Evolutionary conservation across 2,888 invertebrate species (phyloP), one percentile per base, ranked within the genome.

Genomic region (Pediacus dermestoides): DNA sequence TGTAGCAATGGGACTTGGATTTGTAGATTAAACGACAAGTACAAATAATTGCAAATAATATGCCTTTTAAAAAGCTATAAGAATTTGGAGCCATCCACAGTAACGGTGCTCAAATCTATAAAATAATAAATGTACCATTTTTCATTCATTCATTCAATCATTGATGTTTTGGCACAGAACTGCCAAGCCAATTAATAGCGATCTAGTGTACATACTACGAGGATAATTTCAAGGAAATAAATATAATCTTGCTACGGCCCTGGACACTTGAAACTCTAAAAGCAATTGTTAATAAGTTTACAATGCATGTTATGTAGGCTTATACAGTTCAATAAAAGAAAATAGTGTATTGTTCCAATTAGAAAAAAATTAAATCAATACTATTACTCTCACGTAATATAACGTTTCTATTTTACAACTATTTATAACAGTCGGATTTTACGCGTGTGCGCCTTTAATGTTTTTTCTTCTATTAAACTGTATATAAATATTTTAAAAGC

Each of bases 81-180:
- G n/a, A n/a, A 34, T 42, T 48, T 43, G 42, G 44, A 47, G 49
- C 50, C 52, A 52, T 53, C 53, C 53, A 50, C 31, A 38, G 46
- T 46, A 49, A 47, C 49, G 52, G 50, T 53, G 53, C 53, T 53
- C 52, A 50, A 44, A 40, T 48, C n/a, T 14, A 34, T 27, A 32
- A 41, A 41, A 34, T 42, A 7, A 10, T 28, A 4, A 28, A 9
- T 28, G 13, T 28, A 28, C 4, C 28, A 28, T 28, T 28, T 28
- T 28, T 28, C 12, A 10, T 9, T 28, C 28, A 28, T 28, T 9
- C 31, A 23, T 23, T 21, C 27, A 27, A 15, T 22, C 15, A 30
- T 14, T 16, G 30, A 34, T 34, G 34, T 37, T 38, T 30, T 34
- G 39, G 39, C 39, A 30, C 18, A 34, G 21, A 30, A 28, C 18